Conservation (phyloP, 1,140 invertebrate genomes). For the Plectrocnemia conspersa region DNA sequence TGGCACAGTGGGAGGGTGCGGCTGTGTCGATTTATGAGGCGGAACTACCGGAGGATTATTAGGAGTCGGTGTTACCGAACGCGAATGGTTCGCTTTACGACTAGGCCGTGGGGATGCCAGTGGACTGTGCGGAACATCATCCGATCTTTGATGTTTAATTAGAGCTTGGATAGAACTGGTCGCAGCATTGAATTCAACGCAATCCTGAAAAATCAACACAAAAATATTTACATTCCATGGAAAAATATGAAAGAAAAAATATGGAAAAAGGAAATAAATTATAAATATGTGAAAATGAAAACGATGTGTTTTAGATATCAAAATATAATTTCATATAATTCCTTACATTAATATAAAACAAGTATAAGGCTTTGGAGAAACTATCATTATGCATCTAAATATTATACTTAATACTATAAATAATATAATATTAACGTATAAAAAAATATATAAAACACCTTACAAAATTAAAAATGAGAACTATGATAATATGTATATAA, state of each 20-base stretch:
- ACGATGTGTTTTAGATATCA: too few species aligned
- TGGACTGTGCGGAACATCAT: constrained; percentile 39
- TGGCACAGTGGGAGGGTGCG: constrained; percentile 7
- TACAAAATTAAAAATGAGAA: too few species aligned
- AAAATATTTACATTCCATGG: constrained; percentile 5
- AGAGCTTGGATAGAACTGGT: constrained; percentile 56
- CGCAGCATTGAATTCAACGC: constrained; percentile 57
- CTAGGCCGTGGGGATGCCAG: constrained; percentile 43
- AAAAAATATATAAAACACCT: too few species aligned
- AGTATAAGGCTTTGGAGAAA: too few species aligned
- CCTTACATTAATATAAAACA: too few species aligned
- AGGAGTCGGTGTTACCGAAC: constrained; percentile 30
- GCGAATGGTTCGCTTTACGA: constrained; percentile 32
- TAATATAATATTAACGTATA: too few species aligned
- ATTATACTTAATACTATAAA: too few species aligned
- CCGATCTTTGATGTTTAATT: constrained; percentile 35
- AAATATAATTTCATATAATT: too few species aligned
- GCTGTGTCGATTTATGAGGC: constrained; percentile 22
- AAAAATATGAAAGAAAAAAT: not conserved
- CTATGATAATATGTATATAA: too few species aligned
- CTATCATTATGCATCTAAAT: too few species aligned
- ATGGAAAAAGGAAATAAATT: not conserved
- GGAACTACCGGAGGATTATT: constrained; percentile 27
- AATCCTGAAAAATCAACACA: constrained; percentile 45
- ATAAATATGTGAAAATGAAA: not conserved